Percentiles rank a stretch among this genome's conserved stretches.
phyloP scores from a whole-genome alignment of 2,113 vertebrate genomes.

The Silurus asotus region DNA sequence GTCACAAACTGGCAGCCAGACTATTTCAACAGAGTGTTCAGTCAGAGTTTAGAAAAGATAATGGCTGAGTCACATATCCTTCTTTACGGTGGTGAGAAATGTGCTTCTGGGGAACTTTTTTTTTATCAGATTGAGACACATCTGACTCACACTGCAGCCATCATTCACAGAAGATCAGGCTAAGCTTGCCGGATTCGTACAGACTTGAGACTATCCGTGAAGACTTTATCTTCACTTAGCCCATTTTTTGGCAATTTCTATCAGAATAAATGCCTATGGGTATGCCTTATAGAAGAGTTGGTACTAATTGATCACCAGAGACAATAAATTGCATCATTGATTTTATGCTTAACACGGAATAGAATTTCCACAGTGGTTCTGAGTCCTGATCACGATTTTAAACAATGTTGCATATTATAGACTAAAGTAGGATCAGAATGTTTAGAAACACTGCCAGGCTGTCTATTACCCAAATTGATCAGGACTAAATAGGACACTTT shows the following conservation, averaged over 20 bases:
- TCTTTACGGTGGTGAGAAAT: slow-evolving; percentile 18
- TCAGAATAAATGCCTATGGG: slow-evolving; percentile 7
- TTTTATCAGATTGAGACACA: slow-evolving; percentile 47
- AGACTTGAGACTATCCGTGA: neutral
- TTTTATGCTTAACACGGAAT: neutral
- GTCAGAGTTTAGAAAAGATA: neutral
- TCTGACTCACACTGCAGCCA: slow-evolving; percentile 20
- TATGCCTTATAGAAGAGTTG: neutral
- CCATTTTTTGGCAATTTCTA: neutral
- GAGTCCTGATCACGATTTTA: neutral
- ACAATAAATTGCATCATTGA: slow-evolving; percentile 1
- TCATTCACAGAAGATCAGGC: slow-evolving; percentile 31
- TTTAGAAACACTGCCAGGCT: neutral
- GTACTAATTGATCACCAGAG: neutral
- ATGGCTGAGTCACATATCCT: neutral
- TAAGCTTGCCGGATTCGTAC: neutral
- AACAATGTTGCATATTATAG: neutral
- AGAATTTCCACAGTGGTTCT: neutral
- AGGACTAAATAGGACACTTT: neutral
- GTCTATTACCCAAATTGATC: slow-evolving; percentile 13
- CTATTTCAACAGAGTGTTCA: neutral
- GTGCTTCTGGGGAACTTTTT: neutral
- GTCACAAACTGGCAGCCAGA: neutral
- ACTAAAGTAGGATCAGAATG: neutral
- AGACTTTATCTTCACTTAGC: neutral